Conservation (phyloP, 2,888 invertebrate species). For the Gerris lacustris region DNA sequence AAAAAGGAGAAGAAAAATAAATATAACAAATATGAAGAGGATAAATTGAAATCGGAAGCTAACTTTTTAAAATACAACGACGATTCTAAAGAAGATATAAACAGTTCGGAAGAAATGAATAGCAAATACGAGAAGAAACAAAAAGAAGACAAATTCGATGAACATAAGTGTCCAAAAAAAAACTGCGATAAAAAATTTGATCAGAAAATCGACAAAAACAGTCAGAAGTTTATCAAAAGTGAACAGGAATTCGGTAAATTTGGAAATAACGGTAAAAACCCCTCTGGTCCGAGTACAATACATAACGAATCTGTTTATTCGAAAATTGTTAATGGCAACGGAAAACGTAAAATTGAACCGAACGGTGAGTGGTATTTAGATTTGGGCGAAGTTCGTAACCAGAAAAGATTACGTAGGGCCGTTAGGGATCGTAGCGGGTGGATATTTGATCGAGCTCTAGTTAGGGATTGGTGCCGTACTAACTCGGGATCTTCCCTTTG, state of each 20-base stretch:
- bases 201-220: background rate
- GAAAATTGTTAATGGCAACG: background rate
- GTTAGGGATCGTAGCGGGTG: background rate
- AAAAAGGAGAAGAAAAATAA: background rate
- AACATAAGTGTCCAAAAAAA: background rate
- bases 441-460: background rate
- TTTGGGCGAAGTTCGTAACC: background rate
- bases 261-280: background rate
- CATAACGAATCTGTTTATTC: background rate
- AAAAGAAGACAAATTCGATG: background rate
- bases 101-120: background rate
- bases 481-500: background rate
- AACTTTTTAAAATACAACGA: background rate
- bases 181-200: background rate
- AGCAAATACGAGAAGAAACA: background rate
- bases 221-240: background rate
- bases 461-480: background rate
- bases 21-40: background rate
- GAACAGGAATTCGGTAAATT: background rate
- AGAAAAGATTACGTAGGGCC: background rate
- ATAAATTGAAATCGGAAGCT: background rate
- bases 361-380: slow-evolving; percentile 8
- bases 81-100: background rate
- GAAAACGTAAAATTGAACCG: background rate
- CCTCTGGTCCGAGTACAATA: background rate